Conservation (phyloP, 2,113 vertebrate species). For the Sorex araneus region DNA sequence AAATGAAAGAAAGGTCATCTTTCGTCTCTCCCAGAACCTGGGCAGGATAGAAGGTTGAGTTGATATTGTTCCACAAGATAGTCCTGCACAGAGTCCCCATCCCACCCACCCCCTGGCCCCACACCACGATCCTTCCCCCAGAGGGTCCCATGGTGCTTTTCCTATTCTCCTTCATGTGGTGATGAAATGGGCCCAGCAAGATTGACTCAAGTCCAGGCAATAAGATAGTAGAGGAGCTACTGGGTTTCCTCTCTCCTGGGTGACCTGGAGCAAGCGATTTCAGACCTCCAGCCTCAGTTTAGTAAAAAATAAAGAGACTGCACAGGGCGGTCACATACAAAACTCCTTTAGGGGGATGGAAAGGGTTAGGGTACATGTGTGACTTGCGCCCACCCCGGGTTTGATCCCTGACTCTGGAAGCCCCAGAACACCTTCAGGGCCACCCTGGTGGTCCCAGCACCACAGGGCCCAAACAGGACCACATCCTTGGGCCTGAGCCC, state of each 20-base stretch:
- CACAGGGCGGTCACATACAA: background rate
- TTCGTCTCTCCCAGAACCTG: background rate
- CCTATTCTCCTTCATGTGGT: background rate
- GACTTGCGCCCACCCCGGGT: no score
- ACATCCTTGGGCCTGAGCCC: no score
- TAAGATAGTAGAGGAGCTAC: background rate
- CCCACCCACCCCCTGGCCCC: no score
- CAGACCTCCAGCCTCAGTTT: slow-evolving; percentile 2
- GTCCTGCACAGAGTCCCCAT: no score
- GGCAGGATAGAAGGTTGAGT: background rate
- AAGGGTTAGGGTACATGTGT: no score
- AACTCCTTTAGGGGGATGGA: background rate
- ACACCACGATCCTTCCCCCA: no score
- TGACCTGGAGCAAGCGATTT: background rate
- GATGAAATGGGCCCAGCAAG: background rate
- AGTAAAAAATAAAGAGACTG: background rate
- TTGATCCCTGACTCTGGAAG: no score
- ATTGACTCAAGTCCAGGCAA: background rate
- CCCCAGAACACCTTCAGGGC: no score
- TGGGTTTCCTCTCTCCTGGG: background rate
- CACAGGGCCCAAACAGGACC: no score
- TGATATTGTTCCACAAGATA: background rate
- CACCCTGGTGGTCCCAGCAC: no score
- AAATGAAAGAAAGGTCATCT: background rate
- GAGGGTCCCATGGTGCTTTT: background rate